Evolutionary conservation across 2,113 vertebrate genomes (phyloP), one percentile per base, ranked within the genome.

Genomic region (Chloebia gouldiae): DNA sequence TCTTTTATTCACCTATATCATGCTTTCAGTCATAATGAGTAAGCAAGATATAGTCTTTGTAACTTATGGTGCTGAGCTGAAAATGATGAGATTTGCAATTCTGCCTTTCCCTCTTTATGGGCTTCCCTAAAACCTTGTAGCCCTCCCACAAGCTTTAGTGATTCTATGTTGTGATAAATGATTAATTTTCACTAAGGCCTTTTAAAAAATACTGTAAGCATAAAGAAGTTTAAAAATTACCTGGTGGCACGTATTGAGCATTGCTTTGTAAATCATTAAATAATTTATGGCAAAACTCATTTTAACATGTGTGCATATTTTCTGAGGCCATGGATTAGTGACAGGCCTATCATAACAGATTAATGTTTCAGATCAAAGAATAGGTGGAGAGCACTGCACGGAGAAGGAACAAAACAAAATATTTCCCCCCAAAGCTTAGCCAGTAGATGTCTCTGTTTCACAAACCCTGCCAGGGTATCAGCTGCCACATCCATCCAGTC

Each of bases 361-460:
- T 96, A 96, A 94, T 88, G 94, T 86, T 84, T 70, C 82, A 88
- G 81, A 93, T 88, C 85, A 96, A 95, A 95, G 90, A 84, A 84
- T 66, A 95, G 24, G 51, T 53, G 6, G 39, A 64, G 60, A 94
- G 31, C 37, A 35, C 35, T 45, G 64, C 27, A 1, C 68, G 61
- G 37, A 63, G 76, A 90, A 93, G 82, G 72, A 3, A 2, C 47
- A 75, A 88, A 83, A 59, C 14, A n/a, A 75, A 82, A 15, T 14
- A 83, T 68, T 81, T 83, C 54, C 61, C 85, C 92, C 88, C 17
- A 44, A 25, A 76, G 61, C 80, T 93, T 35, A 25, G 73, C 97
- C 97, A 97, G 97, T 84, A 98, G 97, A 91, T 95, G 97, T 96
- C 97, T 89, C 97, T 98, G 93, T 96, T 86, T 95, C 95, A 93